Percentiles rank a stretch among this genome's conserved stretches.
phyloP scores from a whole-genome alignment of 2,888 invertebrate species.

The Thyatira batis region DNA sequence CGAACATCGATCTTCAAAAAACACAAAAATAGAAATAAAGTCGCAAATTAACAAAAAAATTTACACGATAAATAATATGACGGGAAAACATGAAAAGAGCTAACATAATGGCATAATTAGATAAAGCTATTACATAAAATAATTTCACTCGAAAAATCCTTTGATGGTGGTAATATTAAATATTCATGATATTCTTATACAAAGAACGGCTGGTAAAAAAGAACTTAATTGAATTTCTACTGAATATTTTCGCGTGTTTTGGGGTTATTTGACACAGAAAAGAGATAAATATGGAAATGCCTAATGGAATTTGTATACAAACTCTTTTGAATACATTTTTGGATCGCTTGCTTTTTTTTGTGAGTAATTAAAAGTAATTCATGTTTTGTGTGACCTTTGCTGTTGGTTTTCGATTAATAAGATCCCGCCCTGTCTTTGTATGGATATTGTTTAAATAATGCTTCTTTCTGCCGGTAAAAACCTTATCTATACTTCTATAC shows the following conservation, averaged over 20 bases:
- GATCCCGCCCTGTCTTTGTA: no score
- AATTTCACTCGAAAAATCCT: constrained; percentile 17
- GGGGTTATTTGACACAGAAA: not conserved
- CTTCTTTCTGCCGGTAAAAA: no score
- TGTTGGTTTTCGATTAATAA: no score
- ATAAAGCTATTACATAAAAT: constrained; percentile 13
- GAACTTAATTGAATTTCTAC: constrained; percentile 42
- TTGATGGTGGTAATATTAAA: constrained; percentile 36
- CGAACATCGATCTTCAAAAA: no score
- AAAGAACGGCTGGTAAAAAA: constrained; percentile 25
- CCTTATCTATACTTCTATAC: no score
- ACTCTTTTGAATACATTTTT: not conserved
- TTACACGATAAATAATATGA: constrained; percentile 20
- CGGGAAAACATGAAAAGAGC: constrained; percentile 23
- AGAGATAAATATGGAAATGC: not conserved
- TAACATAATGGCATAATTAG: not conserved
- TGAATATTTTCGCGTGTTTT: constrained; percentile 32
- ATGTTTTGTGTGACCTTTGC: no score
- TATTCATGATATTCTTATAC: constrained; percentile 36
- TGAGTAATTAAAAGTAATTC: no score
- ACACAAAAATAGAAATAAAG: constrained; percentile 27
- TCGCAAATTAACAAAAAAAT: constrained; percentile 29
- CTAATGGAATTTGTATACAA: not conserved
- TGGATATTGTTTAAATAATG: no score
- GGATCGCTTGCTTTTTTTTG: no score